Evolutionary conservation across 2,888 invertebrate genomes (phyloP), one percentile per base, ranked within the genome.

Genomic region (Ectobius pallidus): DNA sequence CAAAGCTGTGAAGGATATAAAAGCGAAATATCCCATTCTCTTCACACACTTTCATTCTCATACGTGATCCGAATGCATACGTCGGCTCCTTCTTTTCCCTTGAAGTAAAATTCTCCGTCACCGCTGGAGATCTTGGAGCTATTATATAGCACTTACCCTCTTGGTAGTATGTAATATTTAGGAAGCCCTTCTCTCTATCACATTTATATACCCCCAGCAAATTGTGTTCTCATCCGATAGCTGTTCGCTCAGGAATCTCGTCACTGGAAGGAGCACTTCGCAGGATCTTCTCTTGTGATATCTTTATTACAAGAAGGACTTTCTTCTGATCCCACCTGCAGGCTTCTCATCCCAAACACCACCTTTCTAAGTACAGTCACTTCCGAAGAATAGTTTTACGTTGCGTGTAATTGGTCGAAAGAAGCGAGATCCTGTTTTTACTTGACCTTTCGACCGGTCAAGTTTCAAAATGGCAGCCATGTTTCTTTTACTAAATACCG

Each of bases 71-170:
- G 58, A 58, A 58, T 58, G 16, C 30, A 4, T 30, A 30, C 32
- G 27, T 16, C 16, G n/a, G 25, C 32, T 58, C 34, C 34, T 58
- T n/a, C 4, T 14, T 30, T 30, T 30, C 30, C n/a, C 30, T 58
- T 16, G n/a, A 30, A 58, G 30, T 30, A 30, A 58, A 58, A 30
- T 58, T n/a, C 27, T n/a, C 30, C 58, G 58, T 58, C 58, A 30
- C 22, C 58, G 25, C 22, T 6, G 27, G 16, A n/a, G 16, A 58
- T 58, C 58, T n/a, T 22, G 22, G 4, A 11, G 58, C 58, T 58
- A 58, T 58, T 58, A 58, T 32, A 58, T 30, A 58, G 27, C 58
- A 58, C 58, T 58, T 58, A 58, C 58, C 3, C 58, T 58, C 58
- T 11, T 30, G n/a, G n/a, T n/a, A 58, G 58, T 58, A 6, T 58